These are phyloP conservation scores for Fistularia commersonii DNA, from an alignment of 2,797 vertebrate species.

Conservation along the genomic window DNA sequence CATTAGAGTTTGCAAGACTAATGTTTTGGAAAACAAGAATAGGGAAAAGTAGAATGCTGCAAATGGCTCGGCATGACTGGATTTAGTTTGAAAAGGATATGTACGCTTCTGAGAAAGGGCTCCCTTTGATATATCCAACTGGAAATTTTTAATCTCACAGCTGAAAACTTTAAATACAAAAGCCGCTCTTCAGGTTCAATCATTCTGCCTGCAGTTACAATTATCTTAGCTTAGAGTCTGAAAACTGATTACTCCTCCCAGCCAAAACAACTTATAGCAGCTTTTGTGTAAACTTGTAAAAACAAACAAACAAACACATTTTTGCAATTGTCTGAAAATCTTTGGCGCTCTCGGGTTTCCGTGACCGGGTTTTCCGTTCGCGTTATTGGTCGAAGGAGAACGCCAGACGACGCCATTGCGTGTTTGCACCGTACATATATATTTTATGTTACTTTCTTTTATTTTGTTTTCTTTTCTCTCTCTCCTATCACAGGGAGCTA, in stretches of 20 bases:
- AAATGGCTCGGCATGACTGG: slow-evolving; percentile 67
- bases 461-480: no score
- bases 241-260: slow-evolving; percentile 44
- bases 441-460: slow-evolving; percentile 2
- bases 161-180: slow-evolving; percentile 74
- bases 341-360: no score
- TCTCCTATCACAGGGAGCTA: slow-evolving; percentile 40
- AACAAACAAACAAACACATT: neutral
- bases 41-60: slow-evolving; percentile 61
- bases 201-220: slow-evolving; percentile 49
- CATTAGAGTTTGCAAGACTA: slow-evolving; percentile 78
- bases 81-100: slow-evolving; percentile 74
- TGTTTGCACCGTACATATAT: slow-evolving; percentile 12
- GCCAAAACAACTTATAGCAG: slow-evolving; percentile 21
- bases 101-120: slow-evolving; percentile 57
- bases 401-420: no score
- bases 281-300: slow-evolving; percentile 30
- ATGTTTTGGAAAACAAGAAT: slow-evolving; percentile 79
- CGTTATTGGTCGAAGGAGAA: no score
- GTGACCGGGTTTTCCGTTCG: no score
- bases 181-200: slow-evolving; percentile 61
- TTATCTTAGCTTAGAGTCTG: slow-evolving; percentile 46
- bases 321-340: neutral
- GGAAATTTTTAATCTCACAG: slow-evolving; percentile 78
- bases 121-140: slow-evolving; percentile 61